Base-by-base conservation (phyloP, 2,797 vertebrate species). In the Enteromius treurensis region DNA sequence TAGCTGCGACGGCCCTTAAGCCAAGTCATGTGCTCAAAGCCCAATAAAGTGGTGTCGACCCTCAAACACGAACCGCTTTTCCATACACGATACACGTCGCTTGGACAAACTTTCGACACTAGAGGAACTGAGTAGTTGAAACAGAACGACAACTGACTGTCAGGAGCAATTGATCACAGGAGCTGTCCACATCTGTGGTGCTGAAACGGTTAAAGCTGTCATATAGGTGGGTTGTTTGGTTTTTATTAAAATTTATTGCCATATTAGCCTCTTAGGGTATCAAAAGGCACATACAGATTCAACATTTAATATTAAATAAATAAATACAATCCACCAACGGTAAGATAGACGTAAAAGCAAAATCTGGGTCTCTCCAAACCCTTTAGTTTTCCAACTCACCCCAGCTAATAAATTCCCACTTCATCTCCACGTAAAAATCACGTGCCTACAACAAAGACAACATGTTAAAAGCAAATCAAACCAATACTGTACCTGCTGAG, bases 1-100 rank as follows among this genome's bases (percentile, higher is more conserved):
- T 98, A 98, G 92, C 97, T 98, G 87, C 97, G 96, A 10, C 96
- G 95, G 40, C 97, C 97, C 32, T 98, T 97, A 81, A 97, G 95
- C 97, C 97, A 99, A 40, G 97, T 97, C 97, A 98, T 98, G 90
- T 98, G 97, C 90, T 98, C 97, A 0, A 99, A 98, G 82, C 97
- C 97, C 92, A 98, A 92, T 17, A 99, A 95, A 4, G 96, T 98
- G 81, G 97, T 99, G 92, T 99, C 97, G 13, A 99, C 97, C 0
- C 97, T 94, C 62, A 99, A 94, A 91, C 95, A 98, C 32, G 98
- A 97, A 0, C 97, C 97, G 0, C 96, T 96, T 91, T 99, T 99
- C 97, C 97, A 99, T 32, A 99, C 97, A 0, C 97, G 95, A 90
- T 98, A 99, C 71, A 99, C 96, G 0, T 98, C 97, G 0, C 97